These are phyloP conservation scores for Priocnemis perturbator DNA, from an alignment of 2,888 invertebrate species.

Conservation along the genomic window DNA sequence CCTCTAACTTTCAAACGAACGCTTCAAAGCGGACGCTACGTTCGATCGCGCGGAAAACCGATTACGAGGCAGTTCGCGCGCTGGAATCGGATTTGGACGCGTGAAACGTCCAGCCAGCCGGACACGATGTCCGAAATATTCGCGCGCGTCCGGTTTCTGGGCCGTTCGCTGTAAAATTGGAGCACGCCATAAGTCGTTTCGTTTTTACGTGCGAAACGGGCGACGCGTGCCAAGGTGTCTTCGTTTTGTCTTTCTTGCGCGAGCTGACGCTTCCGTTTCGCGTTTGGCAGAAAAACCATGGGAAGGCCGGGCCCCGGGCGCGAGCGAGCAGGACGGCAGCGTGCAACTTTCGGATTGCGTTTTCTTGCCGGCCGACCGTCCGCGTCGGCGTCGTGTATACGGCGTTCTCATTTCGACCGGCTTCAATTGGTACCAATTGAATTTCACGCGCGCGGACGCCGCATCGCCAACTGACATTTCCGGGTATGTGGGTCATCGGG, in stretches of 20 bases:
- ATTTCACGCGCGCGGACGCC: slow-evolving; percentile 45
- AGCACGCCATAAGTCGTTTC: neutral
- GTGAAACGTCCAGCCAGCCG: no score
- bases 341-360: slow-evolving; percentile 8
- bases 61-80: no score
- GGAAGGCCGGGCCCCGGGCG: neutral
- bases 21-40: no score
- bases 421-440: slow-evolving; percentile 50
- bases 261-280: neutral
- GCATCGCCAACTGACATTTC: slow-evolving; percentile 24
- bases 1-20: no score
- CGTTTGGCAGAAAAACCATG: neutral
- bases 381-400: no score
- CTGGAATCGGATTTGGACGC: no score
- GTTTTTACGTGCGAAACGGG: neutral
- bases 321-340: slow-evolving; percentile 1
- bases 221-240: no score
- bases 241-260: neutral
- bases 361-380: slow-evolving; percentile 5
- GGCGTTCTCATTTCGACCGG: slow-evolving; percentile 43
- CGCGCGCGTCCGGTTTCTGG: no score
- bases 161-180: no score
- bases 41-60: no score
- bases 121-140: no score
- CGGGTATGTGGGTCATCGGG: slow-evolving; percentile 6